These are phyloP conservation scores for Illadopsis cleaveri DNA, from an alignment of 2,113 vertebrate genomes.

Conservation along the genomic window DNA sequence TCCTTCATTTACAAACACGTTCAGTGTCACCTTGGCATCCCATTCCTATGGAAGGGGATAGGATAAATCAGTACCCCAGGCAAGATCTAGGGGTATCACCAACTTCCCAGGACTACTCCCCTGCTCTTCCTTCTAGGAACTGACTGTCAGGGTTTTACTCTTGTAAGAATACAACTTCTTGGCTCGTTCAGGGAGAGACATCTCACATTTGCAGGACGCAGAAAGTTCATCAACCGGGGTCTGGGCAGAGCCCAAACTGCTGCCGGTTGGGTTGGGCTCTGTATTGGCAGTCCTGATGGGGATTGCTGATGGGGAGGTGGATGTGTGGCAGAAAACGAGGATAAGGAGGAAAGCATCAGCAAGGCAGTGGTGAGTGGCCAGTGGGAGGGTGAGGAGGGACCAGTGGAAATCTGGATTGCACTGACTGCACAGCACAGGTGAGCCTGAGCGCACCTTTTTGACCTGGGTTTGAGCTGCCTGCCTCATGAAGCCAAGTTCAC, in stretches of 20 bases:
- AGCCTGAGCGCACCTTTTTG: not conserved
- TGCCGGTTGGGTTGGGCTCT: not conserved
- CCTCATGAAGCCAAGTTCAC: not conserved
- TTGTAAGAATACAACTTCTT: not conserved
- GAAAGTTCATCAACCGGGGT: not conserved
- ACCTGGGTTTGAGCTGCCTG: not conserved
- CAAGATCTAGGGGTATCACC: not conserved
- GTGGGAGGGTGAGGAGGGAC: not conserved
- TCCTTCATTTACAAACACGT: not conserved
- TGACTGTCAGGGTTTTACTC: not conserved
- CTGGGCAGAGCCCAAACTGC: not conserved
- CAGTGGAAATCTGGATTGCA: not conserved
- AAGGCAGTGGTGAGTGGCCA: not conserved
- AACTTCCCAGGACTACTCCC: not conserved
- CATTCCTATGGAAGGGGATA: not conserved
- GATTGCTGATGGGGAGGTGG: not conserved
- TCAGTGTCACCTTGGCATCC: not conserved
- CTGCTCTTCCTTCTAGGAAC: not conserved
- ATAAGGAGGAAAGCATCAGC: not conserved
- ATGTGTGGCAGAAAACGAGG: not conserved
- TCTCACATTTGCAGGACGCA: not conserved
- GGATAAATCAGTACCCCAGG: not conserved
- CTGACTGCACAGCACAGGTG: not conserved
- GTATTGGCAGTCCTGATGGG: not conserved
- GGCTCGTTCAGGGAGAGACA: not conserved